Evolutionary conservation across 2,113 vertebrate species (phyloP).

Genomic region (Rana temporaria): DNA sequence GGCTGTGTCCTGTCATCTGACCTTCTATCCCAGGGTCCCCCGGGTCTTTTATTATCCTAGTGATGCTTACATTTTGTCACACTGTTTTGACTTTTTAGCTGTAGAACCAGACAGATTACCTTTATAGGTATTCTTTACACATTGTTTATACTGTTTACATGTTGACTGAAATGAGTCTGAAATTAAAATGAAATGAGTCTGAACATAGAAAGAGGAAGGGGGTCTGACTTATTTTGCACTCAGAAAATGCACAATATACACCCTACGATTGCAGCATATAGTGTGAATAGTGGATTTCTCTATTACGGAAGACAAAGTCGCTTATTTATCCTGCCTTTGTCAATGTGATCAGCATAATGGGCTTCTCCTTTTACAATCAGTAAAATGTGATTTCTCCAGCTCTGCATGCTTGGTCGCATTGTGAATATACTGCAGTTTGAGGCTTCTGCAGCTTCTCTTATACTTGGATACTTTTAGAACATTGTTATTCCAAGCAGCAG

Average conservation of each 20-base stretch:
- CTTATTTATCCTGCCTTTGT: slow-evolving; percentile 49
- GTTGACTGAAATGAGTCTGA: too few species aligned
- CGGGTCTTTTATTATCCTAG: background rate
- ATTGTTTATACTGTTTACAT: too few species aligned
- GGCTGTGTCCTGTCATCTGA: too few species aligned
- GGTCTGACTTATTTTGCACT: too few species aligned
- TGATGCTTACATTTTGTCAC: background rate
- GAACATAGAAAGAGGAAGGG: too few species aligned
- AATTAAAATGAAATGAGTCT: too few species aligned
- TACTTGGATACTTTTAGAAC: slow-evolving; percentile 4
- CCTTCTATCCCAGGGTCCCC: too few species aligned
- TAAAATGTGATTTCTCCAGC: slow-evolving; percentile 45
- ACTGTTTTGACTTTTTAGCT: too few species aligned
- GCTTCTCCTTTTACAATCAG: slow-evolving; percentile 47
- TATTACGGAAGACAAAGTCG: slow-evolving; percentile 45
- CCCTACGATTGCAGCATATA: background rate
- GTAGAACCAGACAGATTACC: too few species aligned
- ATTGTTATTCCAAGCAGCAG: slow-evolving; percentile 18
- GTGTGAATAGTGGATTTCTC: slow-evolving; percentile 16
- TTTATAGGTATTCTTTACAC: too few species aligned
- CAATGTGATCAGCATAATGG: slow-evolving; percentile 52
- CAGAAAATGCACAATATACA: background rate
- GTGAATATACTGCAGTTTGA: slow-evolving; percentile 49
- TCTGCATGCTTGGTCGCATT: slow-evolving; percentile 33
- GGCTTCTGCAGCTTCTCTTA: slow-evolving; percentile 8